These are phyloP conservation scores for Myathropa florea DNA, from an alignment of 2,888 invertebrate genomes.

Conservation along the genomic window DNA sequence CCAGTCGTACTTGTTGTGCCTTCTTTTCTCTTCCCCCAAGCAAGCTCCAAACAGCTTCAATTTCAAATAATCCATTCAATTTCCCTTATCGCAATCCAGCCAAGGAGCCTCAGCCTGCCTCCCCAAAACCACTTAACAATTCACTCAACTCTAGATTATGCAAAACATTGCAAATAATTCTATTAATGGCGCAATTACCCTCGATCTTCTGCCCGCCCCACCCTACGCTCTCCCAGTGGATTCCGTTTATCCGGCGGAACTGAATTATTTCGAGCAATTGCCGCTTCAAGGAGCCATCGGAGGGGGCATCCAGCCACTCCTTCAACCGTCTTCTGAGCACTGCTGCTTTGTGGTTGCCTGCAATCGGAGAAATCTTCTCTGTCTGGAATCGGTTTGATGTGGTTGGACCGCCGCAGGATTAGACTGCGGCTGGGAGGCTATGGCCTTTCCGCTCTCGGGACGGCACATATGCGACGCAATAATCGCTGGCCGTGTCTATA, in stretches of 20 bases:
- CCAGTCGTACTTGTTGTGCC: not conserved
- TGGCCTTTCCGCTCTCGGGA: too few species aligned
- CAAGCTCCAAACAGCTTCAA: not conserved
- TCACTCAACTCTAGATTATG: conserved; percentile 19
- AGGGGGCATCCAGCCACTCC: not conserved
- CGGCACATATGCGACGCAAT: not conserved
- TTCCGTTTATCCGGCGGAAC: conserved; percentile 5
- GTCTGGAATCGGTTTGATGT: not conserved
- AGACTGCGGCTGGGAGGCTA: too few species aligned
- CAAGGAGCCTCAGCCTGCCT: not conserved
- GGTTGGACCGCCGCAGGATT: too few species aligned
- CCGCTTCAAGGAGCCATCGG: not conserved
- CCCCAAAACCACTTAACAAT: conserved; percentile 1
- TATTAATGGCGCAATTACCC: conserved; percentile 29
- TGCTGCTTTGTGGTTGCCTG: not conserved
- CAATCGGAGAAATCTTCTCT: not conserved
- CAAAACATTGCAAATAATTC: conserved; percentile 37
- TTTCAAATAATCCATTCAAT: not conserved
- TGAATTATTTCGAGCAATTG: conserved; percentile 23
- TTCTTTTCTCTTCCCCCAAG: not conserved
- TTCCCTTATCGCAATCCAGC: not conserved
- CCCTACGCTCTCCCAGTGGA: not conserved
- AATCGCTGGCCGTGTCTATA: conserved; percentile 8
- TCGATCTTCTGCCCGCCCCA: not conserved
- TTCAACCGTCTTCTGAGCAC: not conserved